Conservation (phyloP, 2,888 invertebrate species). For the Scelioninae gen. 1 region DNA sequence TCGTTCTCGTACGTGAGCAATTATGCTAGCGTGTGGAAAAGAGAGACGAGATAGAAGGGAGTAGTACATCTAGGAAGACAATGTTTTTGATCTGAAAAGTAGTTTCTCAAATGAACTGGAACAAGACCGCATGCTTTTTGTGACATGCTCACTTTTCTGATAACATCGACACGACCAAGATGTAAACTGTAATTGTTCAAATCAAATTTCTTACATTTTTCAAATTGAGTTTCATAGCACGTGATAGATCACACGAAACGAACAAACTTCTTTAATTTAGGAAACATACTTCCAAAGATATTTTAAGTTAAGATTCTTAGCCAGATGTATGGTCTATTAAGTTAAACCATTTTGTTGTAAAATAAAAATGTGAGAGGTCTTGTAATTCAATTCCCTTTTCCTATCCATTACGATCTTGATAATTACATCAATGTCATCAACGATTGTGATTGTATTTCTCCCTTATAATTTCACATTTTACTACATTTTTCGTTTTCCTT, state of each 20-base stretch:
- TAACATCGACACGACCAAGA: conserved; percentile 32
- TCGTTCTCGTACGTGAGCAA: conserved; percentile 77
- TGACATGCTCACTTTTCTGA: conserved; percentile 19
- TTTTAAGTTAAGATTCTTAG: neutral
- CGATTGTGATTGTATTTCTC: conserved; percentile 30
- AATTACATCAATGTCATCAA: conserved; percentile 47
- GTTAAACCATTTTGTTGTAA: conserved; percentile 28
- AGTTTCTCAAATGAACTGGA: conserved; percentile 62
- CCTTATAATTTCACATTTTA: conserved; percentile 25
- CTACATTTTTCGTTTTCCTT: neutral
- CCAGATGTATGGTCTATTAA: conserved; percentile 1
- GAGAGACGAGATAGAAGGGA: conserved; percentile 60
- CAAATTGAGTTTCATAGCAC: neutral
- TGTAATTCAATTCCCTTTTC: conserved; percentile 35
- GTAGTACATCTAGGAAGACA: conserved; percentile 54
- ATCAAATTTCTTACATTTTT: conserved; percentile 22
- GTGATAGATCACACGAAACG: neutral
- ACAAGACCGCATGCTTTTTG: conserved; percentile 45
- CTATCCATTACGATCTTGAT: conserved; percentile 27
- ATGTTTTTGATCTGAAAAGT: conserved; percentile 60
- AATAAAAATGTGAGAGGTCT: conserved; percentile 23
- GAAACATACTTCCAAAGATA: neutral
- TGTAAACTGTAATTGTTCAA: conserved; percentile 11
- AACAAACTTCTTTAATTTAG: neutral
- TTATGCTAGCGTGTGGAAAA: conserved; percentile 74